These are phyloP conservation scores for Medauroidea extradentata DNA, from an alignment of 1,140 invertebrate genomes.

Conservation along the genomic window DNA sequence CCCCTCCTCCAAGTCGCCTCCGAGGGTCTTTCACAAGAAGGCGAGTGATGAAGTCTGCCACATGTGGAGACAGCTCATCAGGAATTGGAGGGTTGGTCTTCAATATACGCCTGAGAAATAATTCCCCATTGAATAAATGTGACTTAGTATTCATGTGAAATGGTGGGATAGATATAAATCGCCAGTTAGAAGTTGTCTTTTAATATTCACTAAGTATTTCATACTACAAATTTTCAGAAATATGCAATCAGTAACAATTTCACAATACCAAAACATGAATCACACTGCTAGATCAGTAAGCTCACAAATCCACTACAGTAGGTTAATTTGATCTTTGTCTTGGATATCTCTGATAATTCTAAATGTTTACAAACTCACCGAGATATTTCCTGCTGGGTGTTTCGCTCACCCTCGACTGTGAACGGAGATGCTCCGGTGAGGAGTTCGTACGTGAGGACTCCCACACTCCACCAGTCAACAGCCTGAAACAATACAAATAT, in stretches of 20 bases:
- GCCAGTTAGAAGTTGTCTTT: neutral
- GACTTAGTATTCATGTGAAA: too few relatives aligned
- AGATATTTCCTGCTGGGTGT: conserved; percentile 91
- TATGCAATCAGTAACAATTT: too few relatives aligned
- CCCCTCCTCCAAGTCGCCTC: conserved; percentile 76
- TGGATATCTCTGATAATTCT: too few relatives aligned
- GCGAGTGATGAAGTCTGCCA: conserved; percentile 63
- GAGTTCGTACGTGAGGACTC: conserved; percentile 94
- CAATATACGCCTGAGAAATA: conserved; percentile 65
- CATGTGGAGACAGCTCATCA: conserved; percentile 55
- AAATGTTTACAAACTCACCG: conserved; percentile 45
- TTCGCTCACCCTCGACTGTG: conserved; percentile 88
- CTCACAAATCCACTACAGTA: neutral
- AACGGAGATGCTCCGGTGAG: conserved; percentile 97
- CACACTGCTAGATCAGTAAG: too few relatives aligned
- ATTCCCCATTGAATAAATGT: neutral
- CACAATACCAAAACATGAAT: too few relatives aligned
- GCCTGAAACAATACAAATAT: conserved; percentile 51
- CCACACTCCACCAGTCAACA: conserved; percentile 97
- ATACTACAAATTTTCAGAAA: neutral
- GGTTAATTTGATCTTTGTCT: too few relatives aligned
- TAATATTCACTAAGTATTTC: too few relatives aligned
- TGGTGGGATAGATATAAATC: too few relatives aligned
- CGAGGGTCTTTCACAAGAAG: conserved; percentile 86
- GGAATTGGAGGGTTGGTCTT: conserved; percentile 83